Evolutionary conservation across 2,113 vertebrate species (phyloP), one percentile per base, ranked within the genome.

Genomic region (Periophthalmodon schlosseri): DNA sequence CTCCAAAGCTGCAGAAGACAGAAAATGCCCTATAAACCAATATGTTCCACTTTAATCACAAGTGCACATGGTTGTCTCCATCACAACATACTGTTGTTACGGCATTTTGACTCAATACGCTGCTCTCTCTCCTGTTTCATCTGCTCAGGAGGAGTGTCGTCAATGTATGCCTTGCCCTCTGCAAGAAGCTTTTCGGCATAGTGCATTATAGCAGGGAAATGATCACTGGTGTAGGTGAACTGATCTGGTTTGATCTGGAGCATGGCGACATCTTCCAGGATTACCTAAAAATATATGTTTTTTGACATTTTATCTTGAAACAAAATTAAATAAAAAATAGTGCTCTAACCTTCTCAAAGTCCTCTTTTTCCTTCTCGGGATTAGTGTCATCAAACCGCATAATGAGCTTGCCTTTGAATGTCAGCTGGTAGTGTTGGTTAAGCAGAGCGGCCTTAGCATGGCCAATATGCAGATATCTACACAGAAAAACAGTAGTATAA

Each of bases 381-480:
- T 99, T 99, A 85, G 98, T 99, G 94, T 99, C 98, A 80, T 99
- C 98, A 76, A 99, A 99, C 79, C 98, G 96, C 98, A 99, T 99
- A 92, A 99, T 99, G 64, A 99, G 95, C 84, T 98, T 97, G 85
- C 98, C 98, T 92, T 96, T 99, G 80, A 99, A 99, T 77, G 94
- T 96, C 82, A 99, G 86, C 93, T 99, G 98, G 87, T 99, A 99
- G 90, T 99, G 96, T 89, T 99, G 98, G 93, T 99, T 99, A 84
- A 99, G 94, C 73, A 99, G 93, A 58, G 98, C 98, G 70, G 98
- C 98, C 89, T 99, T 99, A 50, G 98, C 98, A 65, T 99, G 98
- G 68, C 98, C 98, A 0, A 99, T 99, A 83, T 99, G 98, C 79
- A 99, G 91, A 74, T 99, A 99, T 3, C 98, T 99, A 86, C 28